Conservation (phyloP, 2,113 vertebrate species). For the Choloepus hoffmanni region DNA sequence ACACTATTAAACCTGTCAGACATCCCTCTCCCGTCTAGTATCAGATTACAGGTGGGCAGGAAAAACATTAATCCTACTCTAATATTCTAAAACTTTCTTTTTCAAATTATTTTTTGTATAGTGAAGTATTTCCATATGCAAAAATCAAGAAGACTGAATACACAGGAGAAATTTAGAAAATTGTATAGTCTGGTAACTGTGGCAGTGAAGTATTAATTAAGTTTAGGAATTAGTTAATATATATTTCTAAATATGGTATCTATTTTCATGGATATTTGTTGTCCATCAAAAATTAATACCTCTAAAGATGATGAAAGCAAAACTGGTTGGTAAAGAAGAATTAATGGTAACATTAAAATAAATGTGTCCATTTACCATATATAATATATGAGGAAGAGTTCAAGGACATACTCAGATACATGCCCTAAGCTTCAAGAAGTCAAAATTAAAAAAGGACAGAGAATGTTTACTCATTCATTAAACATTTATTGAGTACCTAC, state of each 20-base stretch:
- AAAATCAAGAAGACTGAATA: not conserved
- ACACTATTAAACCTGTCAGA: not conserved
- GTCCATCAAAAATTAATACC: not conserved
- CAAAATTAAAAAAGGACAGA: conserved; percentile 2
- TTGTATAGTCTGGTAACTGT: not conserved
- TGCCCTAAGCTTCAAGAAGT: not conserved
- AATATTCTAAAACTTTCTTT: conserved; percentile 44
- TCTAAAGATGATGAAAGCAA: not conserved
- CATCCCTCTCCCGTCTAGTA: not conserved
- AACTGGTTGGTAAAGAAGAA: not conserved
- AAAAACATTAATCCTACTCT: conserved; percentile 14
- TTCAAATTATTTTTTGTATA: not conserved
- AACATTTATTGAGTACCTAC: not conserved
- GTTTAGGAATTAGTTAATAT: not conserved
- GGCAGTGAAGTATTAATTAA: not conserved
- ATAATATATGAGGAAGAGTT: not conserved
- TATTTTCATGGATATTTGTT: not conserved
- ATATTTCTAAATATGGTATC: conserved; percentile 38
- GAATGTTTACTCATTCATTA: not conserved
- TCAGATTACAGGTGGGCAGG: not conserved
- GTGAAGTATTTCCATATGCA: not conserved
- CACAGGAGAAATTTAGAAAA: not conserved
- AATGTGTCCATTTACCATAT: not conserved
- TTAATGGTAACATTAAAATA: not conserved
- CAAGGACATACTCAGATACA: not conserved